Conservation (phyloP, 64 coral and sea anemone species). For the Astreopora myriophthalma region DNA sequence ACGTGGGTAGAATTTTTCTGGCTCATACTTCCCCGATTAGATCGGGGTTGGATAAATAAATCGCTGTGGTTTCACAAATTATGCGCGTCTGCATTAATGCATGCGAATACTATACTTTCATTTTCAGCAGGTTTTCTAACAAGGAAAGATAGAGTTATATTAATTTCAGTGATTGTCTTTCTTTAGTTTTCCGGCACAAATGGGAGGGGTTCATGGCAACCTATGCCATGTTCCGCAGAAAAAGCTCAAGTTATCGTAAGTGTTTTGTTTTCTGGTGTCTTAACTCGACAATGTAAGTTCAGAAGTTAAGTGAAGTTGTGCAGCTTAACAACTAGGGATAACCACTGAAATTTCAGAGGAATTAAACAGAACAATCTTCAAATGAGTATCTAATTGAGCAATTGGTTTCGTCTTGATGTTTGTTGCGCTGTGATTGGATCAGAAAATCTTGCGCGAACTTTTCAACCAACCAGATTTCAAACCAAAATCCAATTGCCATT, state of each 20-base stretch:
- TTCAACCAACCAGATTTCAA: too few species aligned
- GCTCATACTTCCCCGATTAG: not conserved
- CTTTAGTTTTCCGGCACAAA: constrained; percentile 24
- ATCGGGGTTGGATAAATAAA: not conserved
- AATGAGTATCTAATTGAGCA: too few species aligned
- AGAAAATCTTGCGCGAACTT: too few species aligned
- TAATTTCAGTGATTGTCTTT: not conserved
- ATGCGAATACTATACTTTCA: not conserved
- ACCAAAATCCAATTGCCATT: too few species aligned
- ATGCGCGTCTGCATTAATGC: not conserved
- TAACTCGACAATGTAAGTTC: too few species aligned
- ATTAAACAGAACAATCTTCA: too few species aligned
- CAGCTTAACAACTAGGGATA: too few species aligned
- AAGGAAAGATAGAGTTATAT: not conserved
- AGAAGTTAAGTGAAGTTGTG: too few species aligned
- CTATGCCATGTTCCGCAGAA: constrained; percentile 37
- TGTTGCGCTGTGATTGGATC: too few species aligned
- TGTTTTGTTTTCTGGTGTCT: not conserved
- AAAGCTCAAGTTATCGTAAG: constrained; percentile 21
- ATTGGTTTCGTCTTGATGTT: too few species aligned
- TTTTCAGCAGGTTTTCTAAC: not conserved
- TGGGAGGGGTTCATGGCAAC: not conserved
- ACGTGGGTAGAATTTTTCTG: not conserved
- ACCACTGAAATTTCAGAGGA: too few species aligned
- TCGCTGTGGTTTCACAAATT: not conserved